Base-by-base conservation (phyloP, 2,113 vertebrate genomes). In the Syngnathus scovelli region DNA sequence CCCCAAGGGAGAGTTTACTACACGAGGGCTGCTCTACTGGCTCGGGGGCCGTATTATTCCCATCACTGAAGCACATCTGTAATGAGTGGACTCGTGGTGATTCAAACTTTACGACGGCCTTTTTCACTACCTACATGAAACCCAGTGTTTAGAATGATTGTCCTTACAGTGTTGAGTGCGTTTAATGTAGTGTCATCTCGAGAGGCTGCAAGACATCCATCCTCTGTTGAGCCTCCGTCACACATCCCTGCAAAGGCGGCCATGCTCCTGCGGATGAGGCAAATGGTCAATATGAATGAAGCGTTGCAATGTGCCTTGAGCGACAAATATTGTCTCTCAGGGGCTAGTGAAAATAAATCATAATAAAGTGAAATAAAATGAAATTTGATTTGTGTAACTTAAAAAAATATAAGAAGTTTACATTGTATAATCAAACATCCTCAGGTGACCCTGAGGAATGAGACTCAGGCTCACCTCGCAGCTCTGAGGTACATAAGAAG, bases 161-260 rank as follows among this genome's bases (percentile, higher is more conserved):
- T 67, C 91, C 97, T 94, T 79, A 98, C 97, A 68, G 96, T 98
- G 81, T 99, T 98, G 88, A 99, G 92, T 11, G 97, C 97, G 1
- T 98, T 99, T 67, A 99, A 93, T 16, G 97, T 99, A 74, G 97
- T 99, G 92, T 99, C 97, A 0, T 98, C 97, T 68, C 97, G 89
- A 55, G 97, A 99, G 7, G 97, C 97, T 46, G 97, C 97, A 0
- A 98, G 91, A 65, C 96, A 99, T 33, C 97, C 97, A 0, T 99
- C 97, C 88, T 99, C 97, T 1, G 96, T 99, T 60, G 96, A 98
- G 58, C 96, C 97, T 75, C 97, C 97, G 1, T 99, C 97, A 81
- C 97, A 99, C 97, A 99, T 98, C 64, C 97, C 97, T 49, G 97
- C 97, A 83, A 98, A 99, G 15, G 97, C 97, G 37, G 97, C 97